Conservation (phyloP, 92 coral and sea anemone genomes). For the Muricea muricata region DNA sequence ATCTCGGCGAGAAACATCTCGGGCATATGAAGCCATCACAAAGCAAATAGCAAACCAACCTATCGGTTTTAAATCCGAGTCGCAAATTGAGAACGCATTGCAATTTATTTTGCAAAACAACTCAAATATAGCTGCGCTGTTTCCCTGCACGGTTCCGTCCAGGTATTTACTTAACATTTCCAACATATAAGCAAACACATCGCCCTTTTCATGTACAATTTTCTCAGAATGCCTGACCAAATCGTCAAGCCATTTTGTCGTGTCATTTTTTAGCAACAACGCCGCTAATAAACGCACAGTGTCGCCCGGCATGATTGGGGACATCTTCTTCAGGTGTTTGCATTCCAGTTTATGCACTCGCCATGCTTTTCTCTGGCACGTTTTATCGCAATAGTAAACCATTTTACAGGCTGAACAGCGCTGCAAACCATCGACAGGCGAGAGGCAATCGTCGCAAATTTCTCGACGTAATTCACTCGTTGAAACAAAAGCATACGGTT, state of each 20-base stretch:
- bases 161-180: slow-evolving; percentile 65
- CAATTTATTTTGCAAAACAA: slow-evolving; percentile 89
- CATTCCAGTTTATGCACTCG: slow-evolving; percentile 87
- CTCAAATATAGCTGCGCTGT: slow-evolving; percentile 66
- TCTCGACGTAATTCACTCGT: slow-evolving; percentile 72
- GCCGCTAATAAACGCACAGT: slow-evolving; percentile 73
- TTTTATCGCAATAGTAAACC: slow-evolving; percentile 79
- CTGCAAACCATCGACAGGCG: slow-evolving; percentile 53
- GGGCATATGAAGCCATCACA: too few relatives aligned
- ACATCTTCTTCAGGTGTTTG: slow-evolving; percentile 58
- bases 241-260: slow-evolving; percentile 43
- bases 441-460: slow-evolving; percentile 81
- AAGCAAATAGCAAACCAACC: slow-evolving; percentile 51
- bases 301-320: slow-evolving; percentile 82
- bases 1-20: too few relatives aligned
- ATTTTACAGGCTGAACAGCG: slow-evolving; percentile 89
- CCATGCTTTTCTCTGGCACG: slow-evolving; percentile 90
- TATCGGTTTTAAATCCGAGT: slow-evolving; percentile 83
- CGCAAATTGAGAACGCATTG: slow-evolving; percentile 90
- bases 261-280: slow-evolving; percentile 1
- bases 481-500: slow-evolving; percentile 75
- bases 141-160: slow-evolving; percentile 42
- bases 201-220: slow-evolving; percentile 64
- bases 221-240: slow-evolving; percentile 76
- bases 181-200: slow-evolving; percentile 70